Conservation (phyloP, 2,888 invertebrate genomes). For the Acleris sparsana region DNA sequence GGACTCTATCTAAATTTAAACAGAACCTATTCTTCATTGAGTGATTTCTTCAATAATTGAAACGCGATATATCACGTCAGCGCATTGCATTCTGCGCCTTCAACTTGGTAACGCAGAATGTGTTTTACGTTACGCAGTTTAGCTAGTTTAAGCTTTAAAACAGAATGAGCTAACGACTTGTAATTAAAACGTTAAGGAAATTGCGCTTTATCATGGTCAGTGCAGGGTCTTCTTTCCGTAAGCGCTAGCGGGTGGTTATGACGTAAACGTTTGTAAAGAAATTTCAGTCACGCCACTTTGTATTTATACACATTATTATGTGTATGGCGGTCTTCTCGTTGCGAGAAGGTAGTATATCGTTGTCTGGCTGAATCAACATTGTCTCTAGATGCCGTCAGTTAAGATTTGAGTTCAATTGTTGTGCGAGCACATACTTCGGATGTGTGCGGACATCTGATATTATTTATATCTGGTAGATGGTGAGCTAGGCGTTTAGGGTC, state of each 20-base stretch:
- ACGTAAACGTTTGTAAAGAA: slow-evolving; percentile 59
- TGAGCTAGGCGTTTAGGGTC: slow-evolving; percentile 70
- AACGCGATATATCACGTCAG: slow-evolving; percentile 61
- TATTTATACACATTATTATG: slow-evolving; percentile 57
- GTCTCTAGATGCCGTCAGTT: slow-evolving; percentile 47
- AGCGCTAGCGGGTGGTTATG: slow-evolving; percentile 50
- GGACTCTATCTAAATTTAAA: slow-evolving; percentile 56
- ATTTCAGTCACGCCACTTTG: slow-evolving; percentile 74
- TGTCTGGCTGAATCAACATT: slow-evolving; percentile 45
- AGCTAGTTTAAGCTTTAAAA: slow-evolving; percentile 54
- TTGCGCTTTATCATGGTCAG: slow-evolving; percentile 55
- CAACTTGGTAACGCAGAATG: slow-evolving; percentile 49
- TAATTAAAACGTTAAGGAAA: slow-evolving; percentile 59
- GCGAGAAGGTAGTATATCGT: slow-evolving; percentile 50
- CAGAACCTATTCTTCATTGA: slow-evolving; percentile 63
- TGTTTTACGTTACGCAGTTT: slow-evolving; percentile 54
- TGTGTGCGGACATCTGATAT: slow-evolving; percentile 65
- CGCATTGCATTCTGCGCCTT: slow-evolving; percentile 63
- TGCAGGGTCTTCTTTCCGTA: slow-evolving; percentile 60
- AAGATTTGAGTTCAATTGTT: slow-evolving; percentile 48
- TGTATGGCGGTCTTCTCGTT: slow-evolving; percentile 43
- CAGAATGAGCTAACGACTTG: slow-evolving; percentile 61
- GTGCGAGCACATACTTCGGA: slow-evolving; percentile 46
- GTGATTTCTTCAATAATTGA: slow-evolving; percentile 65
- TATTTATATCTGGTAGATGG: slow-evolving; percentile 72